These are phyloP conservation scores for Leptinotarsa defecta DNA, from an alignment of 1,140 invertebrate species.

Conservation along the genomic window DNA sequence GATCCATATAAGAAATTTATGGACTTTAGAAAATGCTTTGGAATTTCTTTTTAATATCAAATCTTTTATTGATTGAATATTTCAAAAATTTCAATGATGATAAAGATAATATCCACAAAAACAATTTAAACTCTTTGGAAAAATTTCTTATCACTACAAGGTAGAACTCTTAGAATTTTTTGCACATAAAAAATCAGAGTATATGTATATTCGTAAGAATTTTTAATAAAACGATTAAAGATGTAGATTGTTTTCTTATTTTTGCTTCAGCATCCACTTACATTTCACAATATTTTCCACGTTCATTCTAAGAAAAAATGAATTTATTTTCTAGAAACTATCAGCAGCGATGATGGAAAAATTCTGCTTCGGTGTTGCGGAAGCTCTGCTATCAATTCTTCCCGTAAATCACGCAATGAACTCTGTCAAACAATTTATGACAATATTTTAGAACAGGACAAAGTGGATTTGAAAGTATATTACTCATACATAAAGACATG, in stretches of 20 bases:
- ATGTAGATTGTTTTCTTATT: too few relatives aligned
- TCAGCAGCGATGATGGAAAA: constrained; percentile 10
- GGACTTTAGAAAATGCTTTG: too few relatives aligned
- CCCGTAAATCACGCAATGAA: constrained; percentile 18
- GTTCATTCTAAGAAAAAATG: not conserved
- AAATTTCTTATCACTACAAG: constrained; percentile 25
- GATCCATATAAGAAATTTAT: too few relatives aligned
- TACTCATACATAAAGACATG: constrained; percentile 50
- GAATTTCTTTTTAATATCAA: not conserved
- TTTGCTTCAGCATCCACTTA: too few relatives aligned
- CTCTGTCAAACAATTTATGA: constrained; percentile 24
- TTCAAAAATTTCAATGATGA: not conserved
- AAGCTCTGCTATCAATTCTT: constrained; percentile 1
- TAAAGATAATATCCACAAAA: not conserved
- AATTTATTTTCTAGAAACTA: constrained; percentile 22
- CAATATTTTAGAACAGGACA: constrained; percentile 19
- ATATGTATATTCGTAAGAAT: too few relatives aligned
- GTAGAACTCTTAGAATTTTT: constrained; percentile 34
- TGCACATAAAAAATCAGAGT: too few relatives aligned
- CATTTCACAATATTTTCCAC: not conserved
- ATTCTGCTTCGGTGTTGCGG: constrained; percentile 22
- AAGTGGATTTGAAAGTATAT: constrained; percentile 34
- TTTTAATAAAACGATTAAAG: too few relatives aligned
- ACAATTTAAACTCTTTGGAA: constrained; percentile 8
- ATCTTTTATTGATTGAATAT: constrained; percentile 4